A percentile compares a stretch with the other conserved stretches of the same genome.
Conservation (phyloP, 2,113 vertebrate genomes). For the Delphinus delphis region DNA sequence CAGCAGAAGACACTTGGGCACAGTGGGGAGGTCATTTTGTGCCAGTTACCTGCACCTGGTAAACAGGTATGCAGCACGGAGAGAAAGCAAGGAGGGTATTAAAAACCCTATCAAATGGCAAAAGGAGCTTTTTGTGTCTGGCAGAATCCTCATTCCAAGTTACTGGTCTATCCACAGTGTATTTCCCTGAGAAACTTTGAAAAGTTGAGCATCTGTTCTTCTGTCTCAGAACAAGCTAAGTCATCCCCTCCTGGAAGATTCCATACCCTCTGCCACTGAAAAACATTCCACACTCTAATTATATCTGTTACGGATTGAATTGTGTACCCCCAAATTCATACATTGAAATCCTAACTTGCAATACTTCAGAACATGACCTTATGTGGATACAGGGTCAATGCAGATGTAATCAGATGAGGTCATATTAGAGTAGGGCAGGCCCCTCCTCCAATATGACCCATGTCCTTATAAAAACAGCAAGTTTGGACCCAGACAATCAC, state of each 20-base stretch:
- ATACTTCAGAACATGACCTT: background rate
- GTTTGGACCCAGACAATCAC: background rate
- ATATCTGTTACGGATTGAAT: background rate
- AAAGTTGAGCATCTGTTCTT: background rate
- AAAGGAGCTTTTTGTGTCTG: background rate
- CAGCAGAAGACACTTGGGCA: background rate
- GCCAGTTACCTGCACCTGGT: background rate
- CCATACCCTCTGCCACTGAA: background rate
- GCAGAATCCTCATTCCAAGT: background rate
- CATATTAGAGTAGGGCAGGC: background rate
- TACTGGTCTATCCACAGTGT: background rate
- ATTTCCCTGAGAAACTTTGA: background rate
- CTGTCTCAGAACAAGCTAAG: background rate
- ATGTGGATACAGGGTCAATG: background rate
- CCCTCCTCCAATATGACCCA: background rate
- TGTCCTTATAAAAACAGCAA: background rate
- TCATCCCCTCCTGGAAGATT: background rate
- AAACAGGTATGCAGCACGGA: background rate
- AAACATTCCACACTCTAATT: background rate
- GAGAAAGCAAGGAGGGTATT: background rate
- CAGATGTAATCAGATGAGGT: background rate
- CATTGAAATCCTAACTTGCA: background rate
- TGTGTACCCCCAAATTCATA: background rate
- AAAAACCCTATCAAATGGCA: background rate
- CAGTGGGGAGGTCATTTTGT: background rate